Base-by-base conservation (phyloP, 2,888 invertebrate genomes). In the Unio pictorum region DNA sequence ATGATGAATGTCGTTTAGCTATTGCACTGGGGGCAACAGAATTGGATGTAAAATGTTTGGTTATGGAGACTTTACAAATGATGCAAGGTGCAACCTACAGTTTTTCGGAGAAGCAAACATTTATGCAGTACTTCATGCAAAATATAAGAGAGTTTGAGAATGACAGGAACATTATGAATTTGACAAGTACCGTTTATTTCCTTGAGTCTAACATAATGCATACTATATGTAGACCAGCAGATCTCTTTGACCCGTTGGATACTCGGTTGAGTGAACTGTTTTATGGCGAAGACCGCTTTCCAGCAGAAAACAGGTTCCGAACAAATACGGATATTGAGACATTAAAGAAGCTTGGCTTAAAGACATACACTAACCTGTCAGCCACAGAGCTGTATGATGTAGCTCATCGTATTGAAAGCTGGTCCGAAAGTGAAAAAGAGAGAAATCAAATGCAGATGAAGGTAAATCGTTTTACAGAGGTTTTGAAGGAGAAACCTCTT, bases 191-290 rank as follows among this genome's bases (percentile, higher is more conserved):
- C 26, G 34, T 70, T n/a, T 20, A 18, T 18, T 73, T 70, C 57
- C 63, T 73, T 8, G 55, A 45, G 15, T 45, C 59, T 6, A 66
- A 56, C 23, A 63, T 8, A 7, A n/a, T 17, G 26, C 54, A 26
- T 18, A 18, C 58, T 5, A 26, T 68, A 26, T 15, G 26, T 34
- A 63, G 20, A 64, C 68, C 74, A 5, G 8, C 20, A 0, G 72
- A 74, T 17, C 55, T 76, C 20, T 76, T 67, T 55, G 72, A 76
- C 58, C 68, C 70, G 0, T n/a, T 61, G 17, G 67, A 72, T 26
- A 57, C 45, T 1, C 57, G 57, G 34, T 54, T 72, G 23, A 20
- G n/a, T 30, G 54, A 59, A 18, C 28, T 76, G 17, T 59, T 76
- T 45, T 20, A n/a, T 3, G 60, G 62, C 61, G 59, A 62, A 23